These are phyloP conservation scores for Lepidostoma basale DNA, from an alignment of 1,140 invertebrate genomes.

Conservation along the genomic window DNA sequence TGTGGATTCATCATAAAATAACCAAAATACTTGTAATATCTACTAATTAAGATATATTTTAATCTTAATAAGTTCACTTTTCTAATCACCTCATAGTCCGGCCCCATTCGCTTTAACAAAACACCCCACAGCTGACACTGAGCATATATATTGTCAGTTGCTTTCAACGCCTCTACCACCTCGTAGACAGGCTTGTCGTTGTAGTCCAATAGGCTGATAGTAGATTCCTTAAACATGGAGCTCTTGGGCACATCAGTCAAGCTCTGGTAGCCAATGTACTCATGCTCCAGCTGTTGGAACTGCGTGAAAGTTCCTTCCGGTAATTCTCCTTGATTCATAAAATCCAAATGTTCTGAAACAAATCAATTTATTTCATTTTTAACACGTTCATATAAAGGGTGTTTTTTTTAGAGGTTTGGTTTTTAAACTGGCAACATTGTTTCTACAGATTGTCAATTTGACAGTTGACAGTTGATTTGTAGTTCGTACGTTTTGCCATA, in stretches of 20 bases:
- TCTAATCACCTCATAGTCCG: slow-evolving; percentile 69
- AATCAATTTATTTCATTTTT: too few species aligned
- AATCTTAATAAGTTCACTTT: too few species aligned
- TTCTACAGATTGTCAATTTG: too few species aligned
- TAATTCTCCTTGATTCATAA: slow-evolving; percentile 80
- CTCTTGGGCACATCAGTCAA: slow-evolving; percentile 94
- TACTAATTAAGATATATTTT: too few species aligned
- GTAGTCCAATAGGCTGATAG: slow-evolving; percentile 55
- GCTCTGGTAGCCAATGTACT: slow-evolving; percentile 94
- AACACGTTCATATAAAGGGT: too few species aligned
- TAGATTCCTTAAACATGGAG: slow-evolving; percentile 60
- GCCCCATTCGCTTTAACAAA: slow-evolving; percentile 81
- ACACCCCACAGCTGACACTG: slow-evolving; percentile 87
- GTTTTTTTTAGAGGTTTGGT: too few species aligned
- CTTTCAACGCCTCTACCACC: slow-evolving; percentile 74
- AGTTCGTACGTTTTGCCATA: too few species aligned
- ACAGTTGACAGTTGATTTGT: too few species aligned
- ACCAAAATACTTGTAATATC: too few species aligned
- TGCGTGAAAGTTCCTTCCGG: slow-evolving; percentile 75
- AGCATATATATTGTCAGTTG: slow-evolving; percentile 74
- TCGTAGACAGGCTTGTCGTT: slow-evolving; percentile 70
- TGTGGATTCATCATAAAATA: too few species aligned
- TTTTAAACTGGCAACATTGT: too few species aligned
- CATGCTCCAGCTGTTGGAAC: slow-evolving; percentile 88
- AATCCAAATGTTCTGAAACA: slow-evolving; percentile 89